Conservation (phyloP, 2,113 vertebrate species). For the Steatornis caripensis region DNA sequence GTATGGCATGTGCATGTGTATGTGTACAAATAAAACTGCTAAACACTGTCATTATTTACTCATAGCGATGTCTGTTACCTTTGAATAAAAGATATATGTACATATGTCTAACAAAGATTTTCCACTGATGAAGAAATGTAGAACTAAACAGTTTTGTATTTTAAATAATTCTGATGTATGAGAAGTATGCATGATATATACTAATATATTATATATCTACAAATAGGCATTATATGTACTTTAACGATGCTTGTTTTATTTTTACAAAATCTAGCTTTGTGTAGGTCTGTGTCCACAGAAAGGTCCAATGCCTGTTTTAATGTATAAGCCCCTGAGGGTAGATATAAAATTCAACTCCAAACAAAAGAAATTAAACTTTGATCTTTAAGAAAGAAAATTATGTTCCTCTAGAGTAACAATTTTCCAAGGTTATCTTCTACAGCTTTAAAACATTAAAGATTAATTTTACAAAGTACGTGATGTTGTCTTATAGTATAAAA, state of each 20-base stretch:
- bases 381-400: neutral
- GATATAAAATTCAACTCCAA: neutral
- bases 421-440: neutral
- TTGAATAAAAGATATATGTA: neutral
- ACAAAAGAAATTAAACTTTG: neutral
- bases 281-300: neutral
- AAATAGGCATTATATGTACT: neutral
- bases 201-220: neutral
- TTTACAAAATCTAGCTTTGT: neutral
- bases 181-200: neutral
- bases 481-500: neutral
- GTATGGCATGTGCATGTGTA: neutral
- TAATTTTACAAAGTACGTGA: neutral
- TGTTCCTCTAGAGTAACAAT: neutral
- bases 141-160: neutral
- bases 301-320: neutral
- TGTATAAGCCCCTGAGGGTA: neutral
- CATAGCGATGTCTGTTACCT: neutral
- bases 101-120: neutral
- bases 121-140: neutral
- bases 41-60: neutral
- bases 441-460: neutral
- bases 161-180: neutral
- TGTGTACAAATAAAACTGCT: neutral
- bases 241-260: neutral